Evolutionary conservation across 2,888 invertebrate species (phyloP).

Genomic region (Hypselothyrea guttata): DNA sequence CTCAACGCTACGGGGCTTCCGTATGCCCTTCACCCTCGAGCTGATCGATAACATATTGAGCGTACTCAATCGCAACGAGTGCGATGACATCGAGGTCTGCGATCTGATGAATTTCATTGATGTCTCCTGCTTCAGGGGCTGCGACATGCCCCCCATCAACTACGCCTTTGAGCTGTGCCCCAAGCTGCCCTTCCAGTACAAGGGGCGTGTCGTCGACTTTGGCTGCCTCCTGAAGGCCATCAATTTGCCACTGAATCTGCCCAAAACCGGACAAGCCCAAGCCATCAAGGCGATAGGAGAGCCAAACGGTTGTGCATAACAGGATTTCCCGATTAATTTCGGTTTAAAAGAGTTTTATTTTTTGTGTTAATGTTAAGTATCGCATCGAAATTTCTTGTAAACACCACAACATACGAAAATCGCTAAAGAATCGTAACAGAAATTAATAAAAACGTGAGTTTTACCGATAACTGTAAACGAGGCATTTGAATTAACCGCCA

Average conservation of each 20-base stretch:
- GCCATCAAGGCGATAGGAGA: constrained; percentile 23
- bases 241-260: constrained; percentile 61
- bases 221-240: constrained; percentile 76
- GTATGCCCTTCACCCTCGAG: constrained; percentile 87
- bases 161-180: constrained; percentile 81
- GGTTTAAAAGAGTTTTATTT: no score
- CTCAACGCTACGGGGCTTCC: constrained; percentile 86
- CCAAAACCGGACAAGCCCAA: constrained; percentile 15
- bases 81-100: constrained; percentile 86
- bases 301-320: no score
- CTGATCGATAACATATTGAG: constrained; percentile 87
- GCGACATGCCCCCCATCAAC: constrained; percentile 79
- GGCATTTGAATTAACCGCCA: no score
- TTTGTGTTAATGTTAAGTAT: no score
- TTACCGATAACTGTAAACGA: no score
- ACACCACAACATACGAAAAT: no score
- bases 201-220: constrained; percentile 80
- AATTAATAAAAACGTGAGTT: no score
- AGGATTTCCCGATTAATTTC: no score
- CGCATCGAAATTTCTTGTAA: neutral
- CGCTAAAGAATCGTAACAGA: no score
- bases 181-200: constrained; percentile 77
- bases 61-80: constrained; percentile 85
- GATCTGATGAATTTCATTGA: constrained; percentile 89
- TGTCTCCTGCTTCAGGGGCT: constrained; percentile 83